A percentile compares a stretch with the other conserved stretches of the same genome.
Conservation (phyloP, 1,140 invertebrate genomes). For the Drosophila lini region DNA sequence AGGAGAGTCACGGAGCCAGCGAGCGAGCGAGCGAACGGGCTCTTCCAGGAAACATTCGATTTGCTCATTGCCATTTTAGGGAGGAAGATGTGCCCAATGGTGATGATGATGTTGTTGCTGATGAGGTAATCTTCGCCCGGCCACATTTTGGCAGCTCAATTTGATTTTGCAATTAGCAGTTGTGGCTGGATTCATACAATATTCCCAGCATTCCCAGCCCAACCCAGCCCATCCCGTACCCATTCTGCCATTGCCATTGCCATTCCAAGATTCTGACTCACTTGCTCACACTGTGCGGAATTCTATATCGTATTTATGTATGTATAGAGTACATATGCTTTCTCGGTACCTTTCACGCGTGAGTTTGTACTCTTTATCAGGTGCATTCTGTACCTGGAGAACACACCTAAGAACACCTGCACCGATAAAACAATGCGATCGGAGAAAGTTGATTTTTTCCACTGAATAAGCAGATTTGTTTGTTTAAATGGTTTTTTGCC, state of each 20-base stretch:
- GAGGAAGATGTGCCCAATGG: slow-evolving; percentile 19
- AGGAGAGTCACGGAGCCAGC: slow-evolving; percentile 21
- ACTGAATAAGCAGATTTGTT: neutral
- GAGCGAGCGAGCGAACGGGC: neutral
- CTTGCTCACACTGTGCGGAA: slow-evolving; percentile 6
- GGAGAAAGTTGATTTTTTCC: neutral
- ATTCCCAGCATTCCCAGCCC: slow-evolving; percentile 16
- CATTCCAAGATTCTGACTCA: slow-evolving; percentile 43
- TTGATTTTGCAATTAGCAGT: slow-evolving; percentile 79
- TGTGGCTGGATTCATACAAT: slow-evolving; percentile 30
- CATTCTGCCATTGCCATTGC: slow-evolving; percentile 3
- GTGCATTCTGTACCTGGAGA: neutral
- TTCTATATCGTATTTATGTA: neutral
- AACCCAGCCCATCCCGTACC: slow-evolving; percentile 4
- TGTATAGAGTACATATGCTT: neutral
- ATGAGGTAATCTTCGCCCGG: slow-evolving; percentile 67
- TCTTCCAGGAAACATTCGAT: slow-evolving; percentile 73
- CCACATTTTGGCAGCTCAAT: slow-evolving; percentile 45
- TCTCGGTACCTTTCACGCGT: neutral
- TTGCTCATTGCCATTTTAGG: slow-evolving; percentile 76
- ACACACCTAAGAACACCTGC: neutral
- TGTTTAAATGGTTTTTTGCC: neutral
- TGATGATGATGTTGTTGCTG: slow-evolving; percentile 25
- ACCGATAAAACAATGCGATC: neutral
- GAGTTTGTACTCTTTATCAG: slow-evolving; percentile 1